Percentiles rank a stretch among this genome's conserved stretches.
Evolutionary conservation across 2,797 vertebrate genomes (phyloP).

Genomic region (Sebastolobus altivelis): DNA sequence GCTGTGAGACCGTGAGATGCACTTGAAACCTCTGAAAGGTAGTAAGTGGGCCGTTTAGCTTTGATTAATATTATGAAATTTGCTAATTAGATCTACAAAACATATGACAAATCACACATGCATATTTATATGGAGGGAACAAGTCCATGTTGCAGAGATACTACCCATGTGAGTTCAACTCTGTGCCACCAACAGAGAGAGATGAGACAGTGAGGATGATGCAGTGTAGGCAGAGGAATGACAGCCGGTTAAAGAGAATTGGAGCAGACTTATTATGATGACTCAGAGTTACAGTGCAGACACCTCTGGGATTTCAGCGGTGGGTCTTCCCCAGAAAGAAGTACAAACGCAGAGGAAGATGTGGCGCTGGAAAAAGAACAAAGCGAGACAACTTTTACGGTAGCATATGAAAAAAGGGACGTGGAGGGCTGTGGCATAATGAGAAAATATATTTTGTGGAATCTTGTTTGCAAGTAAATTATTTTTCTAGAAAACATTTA

Average conservation of each 20-base stretch:
- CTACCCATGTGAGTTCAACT: neutral
- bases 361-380: slow-evolving; percentile 19
- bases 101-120: neutral
- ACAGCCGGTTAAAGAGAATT: slow-evolving; percentile 39
- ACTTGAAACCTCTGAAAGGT: neutral
- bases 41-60: neutral
- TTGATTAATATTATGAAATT: neutral
- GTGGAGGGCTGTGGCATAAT: neutral
- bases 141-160: neutral
- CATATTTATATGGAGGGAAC: neutral
- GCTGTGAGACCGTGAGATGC: neutral
- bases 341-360: slow-evolving; percentile 1
- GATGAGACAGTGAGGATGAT: neutral
- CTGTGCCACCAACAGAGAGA: neutral
- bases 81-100: neutral
- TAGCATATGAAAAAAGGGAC: neutral
- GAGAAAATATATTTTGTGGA: neutral
- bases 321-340: slow-evolving; percentile 28
- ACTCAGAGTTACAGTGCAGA: slow-evolving; percentile 48
- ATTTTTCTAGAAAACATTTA: neutral
- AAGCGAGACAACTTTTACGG: neutral
- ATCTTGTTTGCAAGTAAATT: neutral
- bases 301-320: slow-evolving; percentile 42
- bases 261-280: slow-evolving; percentile 43
- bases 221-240: slow-evolving; percentile 20